Evolutionary conservation across 2,888 invertebrate species (phyloP), one percentile per base, ranked within the genome.

Genomic region (Noctua comes): DNA sequence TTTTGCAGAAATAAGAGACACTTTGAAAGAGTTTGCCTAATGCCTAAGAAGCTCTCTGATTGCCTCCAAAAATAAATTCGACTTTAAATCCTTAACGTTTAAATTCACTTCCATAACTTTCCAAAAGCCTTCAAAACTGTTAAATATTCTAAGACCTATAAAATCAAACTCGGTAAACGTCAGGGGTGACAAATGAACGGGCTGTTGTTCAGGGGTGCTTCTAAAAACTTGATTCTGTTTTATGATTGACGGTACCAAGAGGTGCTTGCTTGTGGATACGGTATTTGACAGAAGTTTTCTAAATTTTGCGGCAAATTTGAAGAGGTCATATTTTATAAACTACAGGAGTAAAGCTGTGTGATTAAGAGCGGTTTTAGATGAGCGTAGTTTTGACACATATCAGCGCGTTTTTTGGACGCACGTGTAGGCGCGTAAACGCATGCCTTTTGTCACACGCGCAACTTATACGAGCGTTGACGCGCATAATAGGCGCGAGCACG

Each of bases 161-260:
- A 91, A 91, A 88, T 88, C 88, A 88, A 87, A 86, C 89, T 85
- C 83, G 79, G 82, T 87, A 84, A 88, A 78, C 79, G 87, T 88
- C 87, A 82, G 78, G 85, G 82, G 79, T 88, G 90, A 91, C 86
- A 91, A 92, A 90, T 90, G 91, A 91, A 86, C 83, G 82, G 85
- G 68, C 88, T 81, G 69, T 62, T 90, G 91, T 90, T 90, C 87
- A 90, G 91, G 92, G 91, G 90, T 92, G 89, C 89, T 87, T 90
- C 89, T 91, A 91, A 93, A 93, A 94, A 93, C 92, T 93, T 93
- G 91, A 93, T 92, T 94, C 92, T 92, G 87, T 91, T 88, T 89
- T 76, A 85, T 86, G 76, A 82, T 83, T 72, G 87, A 88, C 68
- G 62, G 46, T 31, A 59, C 59, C 16, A 18, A 43, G 70, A 80